These are phyloP conservation scores for Calephelis virginiensis DNA, from an alignment of 1,140 invertebrate genomes.

Conservation along the genomic window DNA sequence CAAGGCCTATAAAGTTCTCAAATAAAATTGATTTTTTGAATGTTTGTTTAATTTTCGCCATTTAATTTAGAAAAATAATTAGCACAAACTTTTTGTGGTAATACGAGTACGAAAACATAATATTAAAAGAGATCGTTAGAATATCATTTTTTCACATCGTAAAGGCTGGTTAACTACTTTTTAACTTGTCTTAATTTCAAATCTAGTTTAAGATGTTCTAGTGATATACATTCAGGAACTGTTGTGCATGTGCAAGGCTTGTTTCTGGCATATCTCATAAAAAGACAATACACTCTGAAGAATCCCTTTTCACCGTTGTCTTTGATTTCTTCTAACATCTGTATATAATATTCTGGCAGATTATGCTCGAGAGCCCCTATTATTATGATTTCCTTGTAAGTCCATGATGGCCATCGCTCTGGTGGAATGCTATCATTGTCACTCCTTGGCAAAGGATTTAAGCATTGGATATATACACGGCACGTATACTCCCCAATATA, in stretches of 20 bases:
- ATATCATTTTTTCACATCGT: background rate
- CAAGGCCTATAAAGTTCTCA: conserved; percentile 52
- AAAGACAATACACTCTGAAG: conserved; percentile 42
- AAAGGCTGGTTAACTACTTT: conserved; percentile 1
- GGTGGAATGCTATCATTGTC: conserved; percentile 58
- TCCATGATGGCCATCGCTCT: conserved; percentile 54
- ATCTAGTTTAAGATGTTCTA: conserved; percentile 40
- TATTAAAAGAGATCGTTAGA: background rate
- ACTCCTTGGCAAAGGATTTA: conserved; percentile 56
- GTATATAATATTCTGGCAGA: conserved; percentile 53
- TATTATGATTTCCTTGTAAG: conserved; percentile 57
- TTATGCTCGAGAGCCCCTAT: conserved; percentile 54
- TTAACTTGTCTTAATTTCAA: conserved; percentile 25
- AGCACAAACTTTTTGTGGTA: no score
- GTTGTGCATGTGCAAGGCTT: conserved; percentile 43
- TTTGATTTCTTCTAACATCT: conserved; percentile 47
- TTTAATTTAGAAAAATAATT: background rate
- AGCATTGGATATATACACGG: conserved; percentile 50
- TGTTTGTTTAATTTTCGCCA: background rate
- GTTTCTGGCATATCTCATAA: conserved; percentile 42
- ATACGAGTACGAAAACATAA: no score
- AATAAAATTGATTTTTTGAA: conserved; percentile 53
- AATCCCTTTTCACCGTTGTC: conserved; percentile 56
- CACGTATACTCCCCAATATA: conserved; percentile 48
- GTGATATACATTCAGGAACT: background rate